Evolutionary conservation across 1,140 invertebrate genomes (phyloP).

Genomic region (Akabosia matsudoensis): DNA sequence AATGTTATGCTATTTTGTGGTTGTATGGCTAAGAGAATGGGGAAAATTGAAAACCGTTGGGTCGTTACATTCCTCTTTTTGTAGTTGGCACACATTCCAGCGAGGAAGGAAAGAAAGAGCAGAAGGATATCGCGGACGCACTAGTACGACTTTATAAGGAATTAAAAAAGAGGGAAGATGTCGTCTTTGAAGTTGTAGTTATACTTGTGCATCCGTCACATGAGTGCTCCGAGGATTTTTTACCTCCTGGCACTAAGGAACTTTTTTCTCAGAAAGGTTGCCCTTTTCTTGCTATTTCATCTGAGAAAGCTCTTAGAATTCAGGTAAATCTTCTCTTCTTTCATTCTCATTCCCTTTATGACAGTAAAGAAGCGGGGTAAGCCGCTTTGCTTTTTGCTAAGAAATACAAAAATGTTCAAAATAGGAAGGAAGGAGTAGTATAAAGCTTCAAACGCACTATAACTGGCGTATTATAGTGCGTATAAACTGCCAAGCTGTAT

Average conservation of each 20-base stretch:
- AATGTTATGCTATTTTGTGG: too few relatives aligned
- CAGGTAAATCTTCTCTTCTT: conserved; percentile 13
- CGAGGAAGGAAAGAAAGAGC: neutral
- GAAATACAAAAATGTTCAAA: too few relatives aligned
- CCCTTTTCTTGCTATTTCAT: conserved; percentile 8
- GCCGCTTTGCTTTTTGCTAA: neutral
- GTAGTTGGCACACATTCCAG: too few relatives aligned
- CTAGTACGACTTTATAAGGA: neutral
- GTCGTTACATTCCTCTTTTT: too few relatives aligned
- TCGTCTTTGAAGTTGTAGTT: neutral
- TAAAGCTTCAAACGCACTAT: too few relatives aligned
- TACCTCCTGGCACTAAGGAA: neutral
- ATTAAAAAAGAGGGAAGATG: neutral
- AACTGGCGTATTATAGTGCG: too few relatives aligned
- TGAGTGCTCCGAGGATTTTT: neutral
- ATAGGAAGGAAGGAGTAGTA: too few relatives aligned
- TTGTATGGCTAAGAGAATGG: too few relatives aligned
- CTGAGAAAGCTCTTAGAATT: conserved; percentile 1
- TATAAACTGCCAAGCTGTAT: too few relatives aligned
- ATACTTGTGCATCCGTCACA: neutral
- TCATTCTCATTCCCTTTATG: neutral
- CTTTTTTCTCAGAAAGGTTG: conserved; percentile 6
- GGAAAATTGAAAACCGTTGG: too few relatives aligned
- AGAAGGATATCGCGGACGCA: neutral
- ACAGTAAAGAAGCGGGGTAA: neutral